Percentiles rank a stretch among this genome's conserved stretches.
phyloP scores from a whole-genome alignment of 2,888 invertebrate species.

The Reticulitermes lucifugus region DNA sequence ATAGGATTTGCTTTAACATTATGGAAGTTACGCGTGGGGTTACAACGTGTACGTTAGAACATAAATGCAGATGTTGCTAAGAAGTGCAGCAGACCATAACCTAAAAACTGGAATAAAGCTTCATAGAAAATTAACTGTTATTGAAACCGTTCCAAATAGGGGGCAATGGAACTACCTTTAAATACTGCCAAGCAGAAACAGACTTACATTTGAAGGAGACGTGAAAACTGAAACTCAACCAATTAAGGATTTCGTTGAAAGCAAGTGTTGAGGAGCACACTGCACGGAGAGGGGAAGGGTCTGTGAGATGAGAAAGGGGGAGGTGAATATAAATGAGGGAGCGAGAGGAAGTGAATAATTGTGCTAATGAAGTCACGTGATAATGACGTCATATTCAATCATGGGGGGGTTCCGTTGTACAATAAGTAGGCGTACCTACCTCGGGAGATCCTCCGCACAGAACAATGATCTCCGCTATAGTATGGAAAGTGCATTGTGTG shows the following conservation, averaged over 20 bases:
- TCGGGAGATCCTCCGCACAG: background rate
- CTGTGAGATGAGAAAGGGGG: constrained; percentile 2
- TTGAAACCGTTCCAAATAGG: constrained; percentile 24
- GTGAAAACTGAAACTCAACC: constrained; percentile 16
- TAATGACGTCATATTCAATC: constrained; percentile 37
- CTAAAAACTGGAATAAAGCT: background rate
- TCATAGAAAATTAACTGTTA: background rate
- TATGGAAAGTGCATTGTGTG: background rate
- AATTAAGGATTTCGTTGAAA: background rate
- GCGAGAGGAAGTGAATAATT: constrained; percentile 27
- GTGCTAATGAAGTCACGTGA: constrained; percentile 40
- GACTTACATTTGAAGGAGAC: background rate
- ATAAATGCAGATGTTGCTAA: background rate
- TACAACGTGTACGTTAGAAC: no score
- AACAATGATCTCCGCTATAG: background rate
- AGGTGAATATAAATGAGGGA: background rate
- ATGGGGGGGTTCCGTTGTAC: constrained; percentile 1
- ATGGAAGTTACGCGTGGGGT: no score
- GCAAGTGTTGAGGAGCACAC: background rate
- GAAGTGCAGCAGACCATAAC: constrained; percentile 3
- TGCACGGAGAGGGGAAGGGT: background rate
- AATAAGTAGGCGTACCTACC: constrained; percentile 19
- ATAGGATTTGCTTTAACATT: no score
- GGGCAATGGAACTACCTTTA: background rate
- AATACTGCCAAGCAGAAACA: background rate